Conservation (phyloP, 2,113 vertebrate genomes). For the Oncorhynchus gorbuscha region DNA sequence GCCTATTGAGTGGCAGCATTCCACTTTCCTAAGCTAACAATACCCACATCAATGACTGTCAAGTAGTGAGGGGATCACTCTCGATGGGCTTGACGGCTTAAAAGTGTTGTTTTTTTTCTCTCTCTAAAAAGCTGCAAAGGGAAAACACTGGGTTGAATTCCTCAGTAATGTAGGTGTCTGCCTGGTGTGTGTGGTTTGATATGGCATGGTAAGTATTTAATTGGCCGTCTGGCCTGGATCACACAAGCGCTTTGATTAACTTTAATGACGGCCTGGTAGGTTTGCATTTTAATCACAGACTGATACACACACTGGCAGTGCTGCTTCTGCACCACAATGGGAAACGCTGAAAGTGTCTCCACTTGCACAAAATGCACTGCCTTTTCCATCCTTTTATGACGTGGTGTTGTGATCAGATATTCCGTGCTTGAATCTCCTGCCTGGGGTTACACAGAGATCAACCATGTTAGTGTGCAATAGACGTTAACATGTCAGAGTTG, state of each 20-base stretch:
- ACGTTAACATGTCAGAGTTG: too few species aligned
- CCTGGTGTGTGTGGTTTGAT: constrained; percentile 6
- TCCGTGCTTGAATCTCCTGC: too few species aligned
- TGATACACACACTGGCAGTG: not conserved
- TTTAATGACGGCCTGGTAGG: constrained; percentile 37
- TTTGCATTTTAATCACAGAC: constrained; percentile 2
- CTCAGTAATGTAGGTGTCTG: constrained; percentile 35
- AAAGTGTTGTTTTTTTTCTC: not conserved
- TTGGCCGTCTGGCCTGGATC: constrained; percentile 17
- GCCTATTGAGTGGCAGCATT: not conserved
- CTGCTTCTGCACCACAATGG: not conserved
- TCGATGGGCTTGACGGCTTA: not conserved
- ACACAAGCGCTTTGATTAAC: constrained; percentile 29
- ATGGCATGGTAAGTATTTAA: constrained; percentile 33
- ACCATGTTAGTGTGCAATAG: too few species aligned
- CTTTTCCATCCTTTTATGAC: too few species aligned
- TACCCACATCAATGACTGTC: not conserved
- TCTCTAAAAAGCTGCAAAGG: not conserved
- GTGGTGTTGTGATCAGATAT: too few species aligned
- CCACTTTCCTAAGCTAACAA: not conserved
- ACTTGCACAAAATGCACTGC: too few species aligned
- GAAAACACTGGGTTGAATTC: constrained; percentile 27
- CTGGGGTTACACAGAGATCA: too few species aligned
- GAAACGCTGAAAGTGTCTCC: not conserved
- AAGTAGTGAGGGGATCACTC: constrained; percentile 22